These are phyloP conservation scores for Lepisosteus osseus DNA, from an alignment of 2,113 vertebrate species.

Conservation along the genomic window DNA sequence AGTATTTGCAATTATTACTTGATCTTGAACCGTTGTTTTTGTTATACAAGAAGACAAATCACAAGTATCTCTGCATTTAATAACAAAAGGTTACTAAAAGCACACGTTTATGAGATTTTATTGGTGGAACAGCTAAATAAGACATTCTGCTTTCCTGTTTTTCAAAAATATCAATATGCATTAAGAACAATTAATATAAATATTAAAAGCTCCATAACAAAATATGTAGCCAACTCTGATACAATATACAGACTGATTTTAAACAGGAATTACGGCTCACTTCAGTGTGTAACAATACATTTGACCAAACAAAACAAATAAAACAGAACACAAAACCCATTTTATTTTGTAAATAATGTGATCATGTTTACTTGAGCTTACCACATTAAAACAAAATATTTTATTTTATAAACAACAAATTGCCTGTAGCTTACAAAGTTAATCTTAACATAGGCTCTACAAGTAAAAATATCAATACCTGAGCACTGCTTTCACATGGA, in stretches of 20 bases:
- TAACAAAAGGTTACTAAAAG: not conserved
- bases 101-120: slow-evolving; percentile 40
- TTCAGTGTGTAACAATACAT: slow-evolving; percentile 21
- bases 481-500: slow-evolving; percentile 1
- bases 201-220: slow-evolving; percentile 41
- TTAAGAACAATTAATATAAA: slow-evolving; percentile 39
- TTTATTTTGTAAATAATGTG: not conserved
- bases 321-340: slow-evolving; percentile 18
- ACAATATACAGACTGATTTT: slow-evolving; percentile 32
- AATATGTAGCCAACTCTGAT: slow-evolving; percentile 38
- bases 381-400: not conserved
- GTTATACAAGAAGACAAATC: too few relatives aligned
- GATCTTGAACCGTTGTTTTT: too few relatives aligned
- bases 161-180: slow-evolving; percentile 43
- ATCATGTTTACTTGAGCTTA: not conserved
- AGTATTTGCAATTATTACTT: too few relatives aligned
- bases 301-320: slow-evolving; percentile 27
- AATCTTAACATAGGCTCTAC: not conserved
- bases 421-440: not conserved
- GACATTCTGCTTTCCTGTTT: slow-evolving; percentile 37
- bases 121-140: slow-evolving; percentile 50
- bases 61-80: too few relatives aligned
- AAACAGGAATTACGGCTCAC: slow-evolving; percentile 29
- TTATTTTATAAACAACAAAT: not conserved
- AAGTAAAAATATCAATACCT: slow-evolving; percentile 1